Conservation (phyloP, 1,140 invertebrate genomes). For the Octopus bimaculoides region DNA sequence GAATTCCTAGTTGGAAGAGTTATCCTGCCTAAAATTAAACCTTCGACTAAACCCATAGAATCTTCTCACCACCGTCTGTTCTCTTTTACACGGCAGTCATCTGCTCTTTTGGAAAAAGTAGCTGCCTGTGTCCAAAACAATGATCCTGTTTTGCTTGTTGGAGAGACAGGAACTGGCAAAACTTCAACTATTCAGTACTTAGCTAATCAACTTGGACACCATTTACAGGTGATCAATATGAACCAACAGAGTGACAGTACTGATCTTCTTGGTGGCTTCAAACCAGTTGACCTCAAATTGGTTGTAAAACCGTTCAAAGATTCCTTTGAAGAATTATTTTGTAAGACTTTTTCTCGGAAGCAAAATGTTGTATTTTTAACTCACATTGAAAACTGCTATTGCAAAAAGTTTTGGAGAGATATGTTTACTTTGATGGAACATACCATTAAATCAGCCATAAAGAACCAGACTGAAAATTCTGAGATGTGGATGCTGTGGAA, state of each 20-base stretch:
- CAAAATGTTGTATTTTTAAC: constrained; percentile 83
- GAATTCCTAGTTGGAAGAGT: constrained; percentile 62
- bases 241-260: constrained; percentile 97
- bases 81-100: constrained; percentile 64
- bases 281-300: constrained; percentile 88
- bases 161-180: constrained; percentile 98
- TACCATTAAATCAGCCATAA: constrained; percentile 68
- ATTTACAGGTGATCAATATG: constrained; percentile 96
- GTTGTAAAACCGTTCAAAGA: constrained; percentile 77
- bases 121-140: constrained; percentile 75
- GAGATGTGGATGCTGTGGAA: constrained; percentile 60
- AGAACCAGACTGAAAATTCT: constrained; percentile 35
- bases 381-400: constrained; percentile 74
- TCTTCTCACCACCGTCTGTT: constrained; percentile 29
- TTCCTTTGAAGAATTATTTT: constrained; percentile 84
- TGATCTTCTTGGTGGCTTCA: constrained; percentile 95
- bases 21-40: constrained; percentile 47
- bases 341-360: constrained; percentile 72
- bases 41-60: constrained; percentile 8
- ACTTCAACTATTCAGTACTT: constrained; percentile 94
- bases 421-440: constrained; percentile 76
- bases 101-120: constrained; percentile 80
- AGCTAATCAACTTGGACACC: constrained; percentile 66
- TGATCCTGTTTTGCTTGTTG: constrained; percentile 92
- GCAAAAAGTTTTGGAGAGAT: constrained; percentile 70